phyloP scores from a whole-genome alignment of 2,888 invertebrate species.

The Rhodophaea formosa region DNA sequence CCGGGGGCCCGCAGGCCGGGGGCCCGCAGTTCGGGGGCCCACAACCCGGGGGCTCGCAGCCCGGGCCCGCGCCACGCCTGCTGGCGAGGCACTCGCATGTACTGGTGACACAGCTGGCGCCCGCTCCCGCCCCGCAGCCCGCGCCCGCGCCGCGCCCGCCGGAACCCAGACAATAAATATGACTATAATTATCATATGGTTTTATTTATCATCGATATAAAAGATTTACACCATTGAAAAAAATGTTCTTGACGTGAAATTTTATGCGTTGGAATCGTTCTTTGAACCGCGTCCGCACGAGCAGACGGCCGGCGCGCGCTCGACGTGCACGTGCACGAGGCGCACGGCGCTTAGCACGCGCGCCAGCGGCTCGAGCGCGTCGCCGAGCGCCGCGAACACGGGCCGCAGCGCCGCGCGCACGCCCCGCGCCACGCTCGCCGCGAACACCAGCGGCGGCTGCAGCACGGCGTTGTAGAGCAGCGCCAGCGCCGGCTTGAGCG shows the following conservation, averaged over 20 bases:
- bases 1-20: conserved; percentile 44
- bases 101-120: conserved; percentile 52
- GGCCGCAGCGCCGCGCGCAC: conserved; percentile 79
- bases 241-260: too few species aligned
- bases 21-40: conserved; percentile 28
- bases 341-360: conserved; percentile 42
- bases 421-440: conserved; percentile 82
- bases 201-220: background rate
- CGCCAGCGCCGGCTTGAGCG: conserved; percentile 85
- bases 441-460: conserved; percentile 85
- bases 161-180: conserved; percentile 35
- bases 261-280: conserved; percentile 23
- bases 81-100: conserved; percentile 68
- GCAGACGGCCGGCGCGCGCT: conserved; percentile 11
- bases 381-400: conserved; percentile 36
- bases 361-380: conserved; percentile 45
- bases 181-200: background rate
- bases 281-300: conserved; percentile 17
- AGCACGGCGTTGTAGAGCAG: conserved; percentile 85
- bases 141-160: conserved; percentile 54
- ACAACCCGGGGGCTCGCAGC: conserved; percentile 19
- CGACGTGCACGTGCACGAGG: conserved; percentile 42
- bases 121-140: conserved; percentile 14
- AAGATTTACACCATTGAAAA: too few species aligned
- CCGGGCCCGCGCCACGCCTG: conserved; percentile 48